Evolutionary conservation across 2,113 vertebrate genomes (phyloP).

Genomic region (Neodontobutis hainanensis): DNA sequence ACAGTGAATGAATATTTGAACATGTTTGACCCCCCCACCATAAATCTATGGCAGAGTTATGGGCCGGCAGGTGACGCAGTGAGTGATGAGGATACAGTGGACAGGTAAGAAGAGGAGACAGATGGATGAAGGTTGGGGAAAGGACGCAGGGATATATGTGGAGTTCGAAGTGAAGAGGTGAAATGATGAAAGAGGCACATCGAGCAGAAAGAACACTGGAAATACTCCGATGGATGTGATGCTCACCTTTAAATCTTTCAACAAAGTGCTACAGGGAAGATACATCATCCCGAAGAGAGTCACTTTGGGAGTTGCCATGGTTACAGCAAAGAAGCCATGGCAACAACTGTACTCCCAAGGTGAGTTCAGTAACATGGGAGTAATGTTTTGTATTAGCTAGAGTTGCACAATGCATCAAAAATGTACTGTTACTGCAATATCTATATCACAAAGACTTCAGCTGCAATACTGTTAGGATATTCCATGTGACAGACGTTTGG

Average conservation of each 20-base stretch:
- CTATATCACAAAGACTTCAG: no score
- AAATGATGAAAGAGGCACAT: not conserved
- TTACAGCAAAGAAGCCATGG: slow-evolving; percentile 57
- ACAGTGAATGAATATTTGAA: no score
- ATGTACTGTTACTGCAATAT: no score
- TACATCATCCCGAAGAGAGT: slow-evolving; percentile 28
- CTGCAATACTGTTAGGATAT: no score
- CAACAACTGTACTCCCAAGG: slow-evolving; percentile 41
- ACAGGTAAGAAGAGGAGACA: not conserved
- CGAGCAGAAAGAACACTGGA: not conserved
- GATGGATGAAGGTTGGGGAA: not conserved
- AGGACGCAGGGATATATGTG: not conserved
- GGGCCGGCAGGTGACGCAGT: not conserved
- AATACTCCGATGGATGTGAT: not conserved
- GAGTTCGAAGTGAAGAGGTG: not conserved
- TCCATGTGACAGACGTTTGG: no score
- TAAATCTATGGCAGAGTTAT: no score
- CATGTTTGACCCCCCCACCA: no score
- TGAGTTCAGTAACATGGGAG: slow-evolving; percentile 11
- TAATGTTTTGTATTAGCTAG: not conserved
- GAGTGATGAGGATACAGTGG: not conserved
- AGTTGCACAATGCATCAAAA: not conserved
- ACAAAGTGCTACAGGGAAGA: not conserved
- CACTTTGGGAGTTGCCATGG: slow-evolving; percentile 59
- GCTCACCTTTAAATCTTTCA: not conserved